Evolutionary conservation across 2,888 invertebrate genomes (phyloP), one percentile per base, ranked within the genome.

Genomic region (Eristalis arbustorum): DNA sequence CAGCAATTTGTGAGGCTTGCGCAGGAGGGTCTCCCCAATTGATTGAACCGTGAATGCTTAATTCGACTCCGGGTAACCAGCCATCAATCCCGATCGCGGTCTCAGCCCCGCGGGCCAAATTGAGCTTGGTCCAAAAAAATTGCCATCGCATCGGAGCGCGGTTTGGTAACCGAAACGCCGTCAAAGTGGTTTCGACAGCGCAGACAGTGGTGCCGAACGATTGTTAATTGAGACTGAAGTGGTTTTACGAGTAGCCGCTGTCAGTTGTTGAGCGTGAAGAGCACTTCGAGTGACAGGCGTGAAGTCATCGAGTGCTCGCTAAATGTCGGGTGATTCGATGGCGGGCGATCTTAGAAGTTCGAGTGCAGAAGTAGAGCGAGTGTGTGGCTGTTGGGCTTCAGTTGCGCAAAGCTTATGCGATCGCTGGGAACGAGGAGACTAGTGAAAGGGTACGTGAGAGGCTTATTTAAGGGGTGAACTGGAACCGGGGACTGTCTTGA

Each of bases 11-110:
- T 66, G 40, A 61, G 18, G 59, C 61, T 49, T 61, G 68, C 18
- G 63, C 68, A 77, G 69, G 73, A 69, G 62, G 73, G 56, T 66
- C 66, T 67, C 71, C 66, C 64, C 78, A 75, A 87, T 79, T 87
- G 87, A 83, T 79, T 87, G 61, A 79, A 75, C 87, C 83, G 71
- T 87, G 87, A 87, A 87, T 79, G 83, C 67, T 74, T 85, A 77
- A 85, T 81, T 85, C 62, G 73, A 81, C 56, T 66, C 40, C 72
- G 67, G 72, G 62, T 76, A 74, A 68, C 67, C 76, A 34, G 62
- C 69, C 74, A 71, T 75, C 78, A 82, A 72, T 74, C 67, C 18
- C 68, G 40, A 78, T 71, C 31, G 31, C 34, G 71, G 40, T 40
- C 31, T 31, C 23, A 28, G 59, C 83, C 83, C 23, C 49, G 37